Base-by-base conservation (phyloP, 2,113 vertebrate species). In the Lycocorax pyrrhopterus region DNA sequence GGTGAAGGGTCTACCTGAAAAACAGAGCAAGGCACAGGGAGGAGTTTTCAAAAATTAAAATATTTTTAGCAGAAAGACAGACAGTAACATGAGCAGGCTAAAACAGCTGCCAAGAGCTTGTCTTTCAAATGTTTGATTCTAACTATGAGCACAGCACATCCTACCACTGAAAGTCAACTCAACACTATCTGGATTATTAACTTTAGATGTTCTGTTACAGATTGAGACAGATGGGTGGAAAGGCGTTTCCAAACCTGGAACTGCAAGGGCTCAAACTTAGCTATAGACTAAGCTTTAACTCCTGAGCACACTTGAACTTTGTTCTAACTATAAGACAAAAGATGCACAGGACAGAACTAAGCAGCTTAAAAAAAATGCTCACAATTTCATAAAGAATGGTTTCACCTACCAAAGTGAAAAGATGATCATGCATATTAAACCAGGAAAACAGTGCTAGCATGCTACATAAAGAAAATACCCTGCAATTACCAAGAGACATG, bases 401-500 rank as follows among this genome's bases (percentile, higher is more conserved):
- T 93, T 76, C 63, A 72, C 53, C 46, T 84, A 72, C 44, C 63
- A 39, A 82, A 67, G 78, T 80, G 77, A 68, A 89, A 89, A 90
- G 84, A 87, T 91, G 87, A 88, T 56, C 76, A 74, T 59, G 79
- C 47, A 71, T 18, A 87, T 62, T 86, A 84, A 87, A 91, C 29
- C 16, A 43, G 27, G 39, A 75, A 94, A 90, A 93, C 30, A 72
- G 85, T 55, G 52, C 56, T 94, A 89, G 55, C 33, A 33, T 39
- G 55, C 59, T 77, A n/a, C 60, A 46, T 84, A 49, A 91, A 89
- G 88, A 79, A 83, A 91, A 71, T 33, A 35, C 29, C 32, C 51
- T 51, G 71, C 67, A 91, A 93, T 96, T 93, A 93, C 82, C 62
- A 90, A 55, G 73, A 90, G 83, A 53, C 76, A 89, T 89, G 86